These are phyloP conservation scores for Drosophila mauritiana DNA, from an alignment of 1,140 invertebrate species.

Conservation along the genomic window DNA sequence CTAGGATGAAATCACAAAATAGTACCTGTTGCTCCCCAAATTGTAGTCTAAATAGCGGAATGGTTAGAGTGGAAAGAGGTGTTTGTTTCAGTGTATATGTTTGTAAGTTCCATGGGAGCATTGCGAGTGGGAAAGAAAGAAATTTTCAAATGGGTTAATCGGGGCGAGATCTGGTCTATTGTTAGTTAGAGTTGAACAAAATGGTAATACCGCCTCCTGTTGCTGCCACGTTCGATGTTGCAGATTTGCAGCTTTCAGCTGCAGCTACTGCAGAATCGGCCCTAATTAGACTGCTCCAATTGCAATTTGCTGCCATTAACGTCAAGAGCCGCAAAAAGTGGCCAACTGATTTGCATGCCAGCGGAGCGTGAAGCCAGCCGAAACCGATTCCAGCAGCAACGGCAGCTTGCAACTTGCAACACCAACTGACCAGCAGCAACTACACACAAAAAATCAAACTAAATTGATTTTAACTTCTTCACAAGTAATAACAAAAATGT, in stretches of 20 bases:
- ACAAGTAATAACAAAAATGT: neutral
- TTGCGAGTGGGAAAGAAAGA: conserved; percentile 31
- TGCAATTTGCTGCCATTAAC: conserved; percentile 79
- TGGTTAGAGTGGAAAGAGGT: conserved; percentile 50
- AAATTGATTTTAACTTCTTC: neutral
- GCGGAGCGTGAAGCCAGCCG: conserved; percentile 67
- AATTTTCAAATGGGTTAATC: conserved; percentile 46
- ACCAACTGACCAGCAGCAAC: conserved; percentile 12
- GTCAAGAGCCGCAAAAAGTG: conserved; percentile 69
- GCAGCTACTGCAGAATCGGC: conserved; percentile 60
- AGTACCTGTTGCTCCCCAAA: conserved; percentile 89
- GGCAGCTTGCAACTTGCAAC: conserved; percentile 15
- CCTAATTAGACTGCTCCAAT: conserved; percentile 66
- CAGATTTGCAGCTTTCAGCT: conserved; percentile 23
- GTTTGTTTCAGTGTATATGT: conserved; percentile 8
- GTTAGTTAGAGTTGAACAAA: conserved; percentile 24
- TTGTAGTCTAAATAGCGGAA: conserved; percentile 86
- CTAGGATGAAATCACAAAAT: conserved; percentile 88
- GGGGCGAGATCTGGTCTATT: conserved; percentile 32
- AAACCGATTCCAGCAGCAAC: conserved; percentile 47
- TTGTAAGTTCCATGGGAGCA: conserved; percentile 32
- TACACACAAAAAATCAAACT: conserved; percentile 1
- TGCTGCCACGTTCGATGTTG: conserved; percentile 22
- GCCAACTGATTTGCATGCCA: conserved; percentile 76
- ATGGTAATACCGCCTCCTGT: conserved; percentile 27